These are phyloP conservation scores for Cossypha caffra DNA, from an alignment of 2,797 vertebrate genomes.

Conservation along the genomic window DNA sequence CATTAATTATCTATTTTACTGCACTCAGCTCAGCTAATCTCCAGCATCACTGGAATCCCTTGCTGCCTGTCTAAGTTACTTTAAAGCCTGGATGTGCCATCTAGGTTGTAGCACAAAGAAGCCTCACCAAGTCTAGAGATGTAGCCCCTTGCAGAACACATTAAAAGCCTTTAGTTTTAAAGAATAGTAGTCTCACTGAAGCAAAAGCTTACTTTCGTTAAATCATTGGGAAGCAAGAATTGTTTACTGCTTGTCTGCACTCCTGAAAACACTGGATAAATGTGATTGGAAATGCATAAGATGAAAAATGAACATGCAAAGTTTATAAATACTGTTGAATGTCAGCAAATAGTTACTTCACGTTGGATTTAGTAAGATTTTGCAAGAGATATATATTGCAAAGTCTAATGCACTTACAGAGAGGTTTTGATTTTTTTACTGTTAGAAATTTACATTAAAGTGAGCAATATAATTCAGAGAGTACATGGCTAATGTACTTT, in stretches of 20 bases:
- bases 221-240: not conserved
- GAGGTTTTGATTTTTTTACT: not conserved
- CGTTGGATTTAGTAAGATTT: not conserved
- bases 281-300: not conserved
- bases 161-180: slow-evolving; percentile 36
- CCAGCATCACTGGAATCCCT: slow-evolving; percentile 30
- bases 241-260: not conserved
- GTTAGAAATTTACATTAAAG: not conserved
- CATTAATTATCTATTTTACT: slow-evolving; percentile 51
- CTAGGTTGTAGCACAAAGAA: slow-evolving; percentile 25
- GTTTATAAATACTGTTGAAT: not conserved
- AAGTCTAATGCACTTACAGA: not conserved
- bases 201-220: not conserved
- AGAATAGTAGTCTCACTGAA: not conserved
- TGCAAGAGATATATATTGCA: not conserved
- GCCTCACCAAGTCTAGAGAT: not conserved
- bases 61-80: slow-evolving; percentile 21
- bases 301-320: not conserved
- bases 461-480: not conserved
- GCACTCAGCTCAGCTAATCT: slow-evolving; percentile 27
- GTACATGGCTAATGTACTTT: not conserved
- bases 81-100: slow-evolving; percentile 30
- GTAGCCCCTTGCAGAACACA: not conserved
- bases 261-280: not conserved
- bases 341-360: not conserved